Evolutionary conservation across 2,888 invertebrate genomes (phyloP).

Genomic region (Toxonevra muliebris): DNA sequence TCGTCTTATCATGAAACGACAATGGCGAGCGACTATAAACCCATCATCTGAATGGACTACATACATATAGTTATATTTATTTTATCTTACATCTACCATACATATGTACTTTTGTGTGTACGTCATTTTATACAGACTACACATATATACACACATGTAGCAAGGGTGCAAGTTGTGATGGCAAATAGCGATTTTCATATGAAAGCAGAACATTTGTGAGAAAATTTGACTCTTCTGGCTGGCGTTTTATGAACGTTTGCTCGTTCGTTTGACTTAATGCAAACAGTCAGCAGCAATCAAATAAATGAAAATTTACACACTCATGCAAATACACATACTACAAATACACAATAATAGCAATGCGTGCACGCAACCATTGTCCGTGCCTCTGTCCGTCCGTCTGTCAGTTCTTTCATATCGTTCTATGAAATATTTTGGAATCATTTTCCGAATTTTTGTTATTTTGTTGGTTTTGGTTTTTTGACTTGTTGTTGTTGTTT

Average conservation of each 20-base stretch:
- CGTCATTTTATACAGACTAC: not conserved
- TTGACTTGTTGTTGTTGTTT: constrained; percentile 37
- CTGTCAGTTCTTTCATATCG: no score
- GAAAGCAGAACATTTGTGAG: no score
- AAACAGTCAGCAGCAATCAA: constrained; percentile 16
- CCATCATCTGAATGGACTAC: constrained; percentile 4
- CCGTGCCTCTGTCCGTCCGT: not conserved
- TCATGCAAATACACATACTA: not conserved
- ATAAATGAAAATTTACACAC: constrained; percentile 25
- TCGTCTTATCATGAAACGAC: constrained; percentile 32
- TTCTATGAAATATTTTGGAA: not conserved
- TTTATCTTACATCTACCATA: constrained; percentile 4
- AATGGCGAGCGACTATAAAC: not conserved
- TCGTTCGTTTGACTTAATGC: no score
- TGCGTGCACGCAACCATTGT: constrained; percentile 13
- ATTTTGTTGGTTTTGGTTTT: constrained; percentile 27
- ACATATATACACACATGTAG: not conserved
- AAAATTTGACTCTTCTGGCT: no score
- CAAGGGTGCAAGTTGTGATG: no score
- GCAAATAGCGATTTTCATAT: no score
- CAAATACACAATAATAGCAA: no score
- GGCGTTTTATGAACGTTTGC: no score
- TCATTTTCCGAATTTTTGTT: constrained; percentile 28
- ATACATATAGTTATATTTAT: constrained; percentile 4
- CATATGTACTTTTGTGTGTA: not conserved